Percentiles rank a stretch among this genome's conserved stretches.
These are phyloP conservation scores for Poliocrania exsul DNA, from an alignment of 2,797 vertebrate genomes.

Conservation along the genomic window DNA sequence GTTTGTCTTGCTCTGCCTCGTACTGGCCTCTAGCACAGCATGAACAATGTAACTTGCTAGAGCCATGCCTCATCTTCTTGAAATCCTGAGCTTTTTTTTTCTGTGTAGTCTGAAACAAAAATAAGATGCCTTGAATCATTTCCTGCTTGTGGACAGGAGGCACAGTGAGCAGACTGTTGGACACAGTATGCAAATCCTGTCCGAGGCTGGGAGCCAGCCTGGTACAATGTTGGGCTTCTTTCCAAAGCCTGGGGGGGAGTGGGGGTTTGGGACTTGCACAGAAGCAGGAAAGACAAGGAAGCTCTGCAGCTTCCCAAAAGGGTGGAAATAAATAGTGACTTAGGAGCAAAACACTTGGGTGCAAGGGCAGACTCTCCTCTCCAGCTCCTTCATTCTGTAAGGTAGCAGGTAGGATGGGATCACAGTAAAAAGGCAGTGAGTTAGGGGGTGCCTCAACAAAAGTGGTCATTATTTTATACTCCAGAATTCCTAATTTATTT, in stretches of 20 bases:
- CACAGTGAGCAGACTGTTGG: not conserved
- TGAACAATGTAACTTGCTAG: not conserved
- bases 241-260: not conserved
- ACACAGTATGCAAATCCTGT: not conserved
- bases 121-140: not conserved
- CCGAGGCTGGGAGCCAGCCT: not conserved
- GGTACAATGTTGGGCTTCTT: not conserved
- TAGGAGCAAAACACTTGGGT: not conserved
- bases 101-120: not conserved
- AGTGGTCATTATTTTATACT: not conserved
- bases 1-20: not conserved
- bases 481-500: not conserved
- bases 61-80: not conserved
- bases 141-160: not conserved
- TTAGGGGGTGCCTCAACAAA: not conserved
- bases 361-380: not conserved
- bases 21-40: not conserved
- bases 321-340: not conserved
- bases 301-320: not conserved
- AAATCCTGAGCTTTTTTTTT: not conserved
- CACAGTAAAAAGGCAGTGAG: not conserved
- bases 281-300: not conserved
- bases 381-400: not conserved
- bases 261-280: not conserved
- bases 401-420: not conserved